Evolutionary conservation across 2,888 invertebrate species (phyloP), one percentile per base, ranked within the genome.

Genomic region (Sphaerophoria rueppellii): DNA sequence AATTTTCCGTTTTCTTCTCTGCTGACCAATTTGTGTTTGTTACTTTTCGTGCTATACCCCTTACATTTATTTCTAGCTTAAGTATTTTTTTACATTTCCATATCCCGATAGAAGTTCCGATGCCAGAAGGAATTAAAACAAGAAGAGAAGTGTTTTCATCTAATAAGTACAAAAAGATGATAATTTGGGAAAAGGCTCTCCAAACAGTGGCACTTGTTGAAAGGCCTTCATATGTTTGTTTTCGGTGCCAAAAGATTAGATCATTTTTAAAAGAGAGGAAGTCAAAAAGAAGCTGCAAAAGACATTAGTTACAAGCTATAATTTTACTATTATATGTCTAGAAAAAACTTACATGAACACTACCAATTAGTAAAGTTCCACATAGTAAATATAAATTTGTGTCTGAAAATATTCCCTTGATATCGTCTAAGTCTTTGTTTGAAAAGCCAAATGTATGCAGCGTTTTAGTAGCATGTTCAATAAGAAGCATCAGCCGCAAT

Each of bases 181-280:
- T 94, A 34, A 95, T 93, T 91, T 98, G 97, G 67, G 98, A 98
- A 91, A 99, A 96, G 1, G 97, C 97, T 71, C 98, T 94, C 99
- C 99, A 99, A 48, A 98, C 90, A 35, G 99, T 96, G 0, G 97
- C 96, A 80, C 97, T 94, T 2, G 95, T 94, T 0, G 99, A 99
- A 16, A 99, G 92, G 0, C 99, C 97, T 52, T 96, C 97, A 92
- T 99, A 95, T 0, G 96, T 96, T 40, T 94, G 94, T 89, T 97
- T 95, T 24, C 94, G 94, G 76, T 95, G 95, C 99, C 99, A 99
- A 91, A 99, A 99, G 73, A 95, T 95, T 0, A 99, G 96, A 89
- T 99, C 99, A 91, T 98, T 99, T 93, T 99, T 99, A 91, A 99
- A 98, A 0, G 99, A 98, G 71, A 99, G 93, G 90, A 99, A 98